phyloP scores from a whole-genome alignment of 2,113 vertebrate species.

The Oreotrochilus melanogaster region DNA sequence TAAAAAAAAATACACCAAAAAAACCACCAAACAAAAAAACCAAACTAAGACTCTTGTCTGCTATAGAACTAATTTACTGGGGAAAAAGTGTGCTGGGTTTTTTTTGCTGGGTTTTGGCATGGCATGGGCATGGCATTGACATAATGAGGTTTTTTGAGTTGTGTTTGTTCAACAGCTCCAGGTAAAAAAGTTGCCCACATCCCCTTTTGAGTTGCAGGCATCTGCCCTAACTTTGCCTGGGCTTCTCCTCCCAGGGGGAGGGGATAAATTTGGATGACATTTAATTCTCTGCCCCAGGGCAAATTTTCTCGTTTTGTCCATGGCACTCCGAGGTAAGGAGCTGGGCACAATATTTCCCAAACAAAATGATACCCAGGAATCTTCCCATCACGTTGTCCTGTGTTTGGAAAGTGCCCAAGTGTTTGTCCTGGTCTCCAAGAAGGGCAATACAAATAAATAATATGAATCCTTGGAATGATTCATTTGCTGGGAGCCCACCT shows the following conservation, averaged over 20 bases:
- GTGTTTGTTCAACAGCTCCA: neutral
- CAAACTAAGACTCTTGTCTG: neutral
- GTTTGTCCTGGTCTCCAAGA: neutral
- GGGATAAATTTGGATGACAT: neutral
- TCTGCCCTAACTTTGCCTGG: neutral
- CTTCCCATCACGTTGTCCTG: neutral
- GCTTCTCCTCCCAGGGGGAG: neutral
- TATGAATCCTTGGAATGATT: neutral
- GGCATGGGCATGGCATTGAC: neutral
- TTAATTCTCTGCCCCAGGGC: neutral
- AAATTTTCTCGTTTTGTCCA: neutral
- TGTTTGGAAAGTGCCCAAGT: neutral
- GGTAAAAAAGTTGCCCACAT: neutral
- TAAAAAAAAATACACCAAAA: neutral
- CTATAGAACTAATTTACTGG: neutral
- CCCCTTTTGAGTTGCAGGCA: neutral
- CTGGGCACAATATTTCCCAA: accelerated
- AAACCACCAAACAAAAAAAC: too few species aligned
- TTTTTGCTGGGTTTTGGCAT: neutral
- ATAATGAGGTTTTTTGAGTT: accelerated
- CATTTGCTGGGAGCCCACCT: slow-evolving; percentile 45
- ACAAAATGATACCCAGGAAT: neutral
- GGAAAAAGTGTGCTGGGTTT: too few species aligned
- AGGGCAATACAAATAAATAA: slow-evolving; percentile 50
- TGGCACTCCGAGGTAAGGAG: neutral